Evolutionary conservation across 1,140 invertebrate species (phyloP).

Genomic region (Trigoniulus corallinus): DNA sequence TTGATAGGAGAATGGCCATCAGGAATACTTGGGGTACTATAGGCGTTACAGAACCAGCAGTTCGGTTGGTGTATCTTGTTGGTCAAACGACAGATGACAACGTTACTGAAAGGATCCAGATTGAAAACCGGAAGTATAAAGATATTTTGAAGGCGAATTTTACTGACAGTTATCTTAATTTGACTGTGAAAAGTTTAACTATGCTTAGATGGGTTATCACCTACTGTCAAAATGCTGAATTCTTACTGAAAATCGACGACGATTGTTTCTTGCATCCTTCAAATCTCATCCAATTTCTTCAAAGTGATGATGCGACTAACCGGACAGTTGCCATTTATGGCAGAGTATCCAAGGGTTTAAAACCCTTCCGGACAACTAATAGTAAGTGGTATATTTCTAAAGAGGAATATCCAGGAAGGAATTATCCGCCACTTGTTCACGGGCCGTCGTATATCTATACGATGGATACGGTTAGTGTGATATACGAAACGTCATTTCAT

Average conservation of each 20-base stretch:
- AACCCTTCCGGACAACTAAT: constrained; percentile 60
- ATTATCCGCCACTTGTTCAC: constrained; percentile 58
- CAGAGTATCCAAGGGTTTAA: constrained; percentile 61
- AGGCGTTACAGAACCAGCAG: too few relatives aligned
- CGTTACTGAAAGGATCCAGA: constrained; percentile 34
- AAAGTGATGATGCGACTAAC: constrained; percentile 16
- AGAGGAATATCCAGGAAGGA: constrained; percentile 38
- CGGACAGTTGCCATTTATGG: constrained; percentile 52
- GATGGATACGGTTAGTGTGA: constrained; percentile 41
- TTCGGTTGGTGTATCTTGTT: constrained; percentile 48
- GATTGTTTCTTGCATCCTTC: constrained; percentile 81
- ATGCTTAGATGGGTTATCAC: constrained; percentile 64
- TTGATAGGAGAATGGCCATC: too few relatives aligned
- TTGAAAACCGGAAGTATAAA: constrained; percentile 49
- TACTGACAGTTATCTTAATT: constrained; percentile 67
- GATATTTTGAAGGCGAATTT: constrained; percentile 49
- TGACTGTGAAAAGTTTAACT: constrained; percentile 70
- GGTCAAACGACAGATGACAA: constrained; percentile 31
- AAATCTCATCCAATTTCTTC: constrained; percentile 47
- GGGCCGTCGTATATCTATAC: constrained; percentile 70
- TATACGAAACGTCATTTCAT: constrained; percentile 46
- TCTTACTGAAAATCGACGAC: too few relatives aligned
- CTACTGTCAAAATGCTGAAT: constrained; percentile 57
- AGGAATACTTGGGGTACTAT: too few relatives aligned
- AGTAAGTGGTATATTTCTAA: constrained; percentile 65